These are phyloP conservation scores for Sebastes vulpes DNA, from an alignment of 2,797 vertebrate species.

Conservation along the genomic window DNA sequence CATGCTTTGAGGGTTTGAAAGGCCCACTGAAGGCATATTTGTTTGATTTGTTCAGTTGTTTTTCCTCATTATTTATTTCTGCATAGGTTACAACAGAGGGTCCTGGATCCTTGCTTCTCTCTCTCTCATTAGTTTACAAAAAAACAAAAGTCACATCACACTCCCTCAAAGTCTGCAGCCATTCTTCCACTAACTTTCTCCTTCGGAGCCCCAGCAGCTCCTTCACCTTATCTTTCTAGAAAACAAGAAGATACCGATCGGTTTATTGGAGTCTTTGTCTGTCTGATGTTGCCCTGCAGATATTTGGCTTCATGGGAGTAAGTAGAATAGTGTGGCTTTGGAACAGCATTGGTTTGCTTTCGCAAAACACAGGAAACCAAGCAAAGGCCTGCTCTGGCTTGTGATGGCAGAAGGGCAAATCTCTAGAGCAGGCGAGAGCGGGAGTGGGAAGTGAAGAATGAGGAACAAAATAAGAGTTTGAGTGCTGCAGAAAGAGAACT, in stretches of 20 bases:
- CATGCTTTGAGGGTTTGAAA: slow-evolving; percentile 5
- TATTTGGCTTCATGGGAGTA: slow-evolving; percentile 58
- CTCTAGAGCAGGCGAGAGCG: slow-evolving; percentile 48
- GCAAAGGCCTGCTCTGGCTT: slow-evolving; percentile 67
- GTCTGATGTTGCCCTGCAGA: slow-evolving; percentile 53
- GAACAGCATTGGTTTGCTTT: slow-evolving; percentile 62
- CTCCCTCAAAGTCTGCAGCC: neutral
- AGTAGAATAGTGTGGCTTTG: slow-evolving; percentile 50
- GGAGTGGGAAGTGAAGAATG: slow-evolving; percentile 66
- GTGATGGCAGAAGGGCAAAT: slow-evolving; percentile 68
- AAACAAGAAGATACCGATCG: slow-evolving; percentile 44
- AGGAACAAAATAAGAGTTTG: slow-evolving; percentile 59
- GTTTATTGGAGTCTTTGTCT: slow-evolving; percentile 51
- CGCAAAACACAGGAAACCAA: slow-evolving; percentile 75
- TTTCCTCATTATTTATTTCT: slow-evolving; percentile 26
- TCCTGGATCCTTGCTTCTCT: too few relatives aligned
- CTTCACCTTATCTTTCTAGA: slow-evolving; percentile 9
- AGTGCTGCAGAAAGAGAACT: slow-evolving; percentile 36
- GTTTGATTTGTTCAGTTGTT: slow-evolving; percentile 44
- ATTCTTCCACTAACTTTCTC: neutral
- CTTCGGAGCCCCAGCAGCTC: neutral
- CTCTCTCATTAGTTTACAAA: neutral
- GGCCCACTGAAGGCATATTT: slow-evolving; percentile 7
- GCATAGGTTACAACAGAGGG: slow-evolving; percentile 5
- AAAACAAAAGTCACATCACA: neutral